Base-by-base conservation (phyloP, 1,140 invertebrate genomes). In the Pantala flavescens region DNA sequence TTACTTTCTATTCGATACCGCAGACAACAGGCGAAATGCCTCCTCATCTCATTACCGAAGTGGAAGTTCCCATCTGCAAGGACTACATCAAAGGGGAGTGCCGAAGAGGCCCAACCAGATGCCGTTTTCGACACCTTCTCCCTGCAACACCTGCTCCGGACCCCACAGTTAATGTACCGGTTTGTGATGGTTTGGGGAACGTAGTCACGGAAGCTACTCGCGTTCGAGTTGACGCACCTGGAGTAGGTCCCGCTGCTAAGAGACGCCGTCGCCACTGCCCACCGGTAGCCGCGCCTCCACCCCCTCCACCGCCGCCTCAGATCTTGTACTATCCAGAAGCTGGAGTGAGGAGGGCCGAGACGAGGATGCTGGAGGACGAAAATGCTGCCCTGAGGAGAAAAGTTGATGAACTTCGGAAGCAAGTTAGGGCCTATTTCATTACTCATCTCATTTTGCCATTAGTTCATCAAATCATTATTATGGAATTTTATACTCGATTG, bases 21-120 rank as follows among this genome's bases (percentile, higher is more conserved):
- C 28, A 63, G 49, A 82, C 83, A 7, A 90, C 87, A 2, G 90
- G 90, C 0, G 86, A 89, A 77, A 81, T 93, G 75, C 90, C 90
- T 5, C 80, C 84, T n/a, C 86, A 89, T 77, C 82, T 90, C 43
- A 76, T 82, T 12, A 77, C 84, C 83, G 16, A 83, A 78, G 79
- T 77, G 0, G 85, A 85, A n/a, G 83, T 83, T 73, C 89, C 91
- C 0, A 82, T 92, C 63, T 93, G 91, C 79, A 91, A 92, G 80
- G 90, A 93, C 80, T 93, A 87, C 79, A 81, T 91, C 24, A 92
- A 92, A 80, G 90, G 91, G 2, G 86, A 88, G 72, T 94, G 92
- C 79, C 84, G 90, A 43, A 84, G 88, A 24, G 82, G 80, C 19
- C 49, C 49, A 3, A 81, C 80, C 5, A 81, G 84, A 74, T 88